phyloP scores from a whole-genome alignment of 2,888 invertebrate species.

The Nesidiocoris tenuis region DNA sequence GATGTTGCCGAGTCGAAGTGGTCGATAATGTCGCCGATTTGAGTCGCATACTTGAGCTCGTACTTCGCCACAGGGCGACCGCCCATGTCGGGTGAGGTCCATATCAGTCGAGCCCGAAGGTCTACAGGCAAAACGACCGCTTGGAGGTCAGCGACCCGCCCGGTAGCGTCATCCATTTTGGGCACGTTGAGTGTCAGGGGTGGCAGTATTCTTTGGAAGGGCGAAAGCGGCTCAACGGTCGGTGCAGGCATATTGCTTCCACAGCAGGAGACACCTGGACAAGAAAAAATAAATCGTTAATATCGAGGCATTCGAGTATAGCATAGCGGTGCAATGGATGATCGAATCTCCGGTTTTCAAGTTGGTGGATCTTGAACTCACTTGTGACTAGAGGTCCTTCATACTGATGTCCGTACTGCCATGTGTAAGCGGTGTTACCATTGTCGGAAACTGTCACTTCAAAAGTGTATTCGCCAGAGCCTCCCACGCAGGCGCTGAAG shows the following conservation, averaged over 20 bases:
- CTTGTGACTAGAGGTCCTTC: slow-evolving; percentile 45
- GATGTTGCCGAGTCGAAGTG: slow-evolving; percentile 53
- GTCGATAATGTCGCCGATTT: slow-evolving; percentile 52
- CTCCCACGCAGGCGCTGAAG: slow-evolving; percentile 58
- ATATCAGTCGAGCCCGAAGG: slow-evolving; percentile 59
- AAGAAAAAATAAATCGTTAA: slow-evolving; percentile 51
- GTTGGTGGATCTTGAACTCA: no score
- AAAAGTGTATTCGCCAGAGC: slow-evolving; percentile 58
- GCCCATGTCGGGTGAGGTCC: slow-evolving; percentile 64
- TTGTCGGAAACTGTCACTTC: slow-evolving; percentile 59
- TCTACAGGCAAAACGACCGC: slow-evolving; percentile 57
- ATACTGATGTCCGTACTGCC: slow-evolving; percentile 53
- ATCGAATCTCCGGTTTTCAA: no score
- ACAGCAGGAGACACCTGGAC: slow-evolving; percentile 58
- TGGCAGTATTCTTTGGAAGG: slow-evolving; percentile 59
- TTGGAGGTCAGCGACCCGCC: slow-evolving; percentile 61
- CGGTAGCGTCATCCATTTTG: slow-evolving; percentile 52
- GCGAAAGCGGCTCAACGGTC: slow-evolving; percentile 57
- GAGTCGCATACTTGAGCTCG: slow-evolving; percentile 58
- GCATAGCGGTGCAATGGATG: background rate
- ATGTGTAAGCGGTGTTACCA: slow-evolving; percentile 60
- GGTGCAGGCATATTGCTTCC: slow-evolving; percentile 58
- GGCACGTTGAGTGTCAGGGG: slow-evolving; percentile 56
- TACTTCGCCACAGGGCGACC: slow-evolving; percentile 58
- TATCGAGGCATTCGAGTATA: background rate